These are phyloP conservation scores for Corythornis leucogaster DNA, from an alignment of 2,797 vertebrate species.

Conservation along the genomic window DNA sequence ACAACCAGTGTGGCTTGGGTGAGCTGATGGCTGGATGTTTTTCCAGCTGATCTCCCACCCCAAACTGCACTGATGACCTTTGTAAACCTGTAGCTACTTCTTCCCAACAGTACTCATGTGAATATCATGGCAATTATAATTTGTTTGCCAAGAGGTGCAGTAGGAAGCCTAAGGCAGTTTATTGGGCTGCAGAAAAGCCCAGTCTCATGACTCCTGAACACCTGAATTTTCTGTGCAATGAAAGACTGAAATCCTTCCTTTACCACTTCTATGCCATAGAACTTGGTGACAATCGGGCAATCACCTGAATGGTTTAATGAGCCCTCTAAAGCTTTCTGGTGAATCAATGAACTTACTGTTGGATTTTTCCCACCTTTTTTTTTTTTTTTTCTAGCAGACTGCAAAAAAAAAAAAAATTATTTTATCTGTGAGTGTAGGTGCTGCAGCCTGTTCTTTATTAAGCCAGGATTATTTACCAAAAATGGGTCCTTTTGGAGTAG, in stretches of 20 bases:
- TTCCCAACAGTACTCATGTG: background rate
- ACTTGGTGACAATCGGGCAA: background rate
- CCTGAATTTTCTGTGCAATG: background rate
- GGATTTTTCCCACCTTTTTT: background rate
- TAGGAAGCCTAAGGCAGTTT: background rate
- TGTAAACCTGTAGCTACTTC: background rate
- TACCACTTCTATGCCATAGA: background rate
- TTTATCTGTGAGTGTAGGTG: background rate
- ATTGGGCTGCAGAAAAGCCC: background rate
- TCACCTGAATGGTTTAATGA: background rate
- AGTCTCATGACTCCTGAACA: background rate
- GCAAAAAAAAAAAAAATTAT: too few species aligned
- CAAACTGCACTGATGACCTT: background rate
- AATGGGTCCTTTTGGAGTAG: background rate
- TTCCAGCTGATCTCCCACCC: background rate
- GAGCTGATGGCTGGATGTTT: background rate
- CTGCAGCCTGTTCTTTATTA: background rate
- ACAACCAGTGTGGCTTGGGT: background rate
- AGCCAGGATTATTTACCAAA: background rate
- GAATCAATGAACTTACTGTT: background rate
- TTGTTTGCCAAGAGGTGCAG: background rate
- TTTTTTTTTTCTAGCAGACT: background rate
- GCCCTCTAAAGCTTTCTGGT: background rate
- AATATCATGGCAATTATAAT: background rate
- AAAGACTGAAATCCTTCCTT: background rate